Conservation (phyloP, 2,797 vertebrate genomes). For the Euphonia xanthogaster region DNA sequence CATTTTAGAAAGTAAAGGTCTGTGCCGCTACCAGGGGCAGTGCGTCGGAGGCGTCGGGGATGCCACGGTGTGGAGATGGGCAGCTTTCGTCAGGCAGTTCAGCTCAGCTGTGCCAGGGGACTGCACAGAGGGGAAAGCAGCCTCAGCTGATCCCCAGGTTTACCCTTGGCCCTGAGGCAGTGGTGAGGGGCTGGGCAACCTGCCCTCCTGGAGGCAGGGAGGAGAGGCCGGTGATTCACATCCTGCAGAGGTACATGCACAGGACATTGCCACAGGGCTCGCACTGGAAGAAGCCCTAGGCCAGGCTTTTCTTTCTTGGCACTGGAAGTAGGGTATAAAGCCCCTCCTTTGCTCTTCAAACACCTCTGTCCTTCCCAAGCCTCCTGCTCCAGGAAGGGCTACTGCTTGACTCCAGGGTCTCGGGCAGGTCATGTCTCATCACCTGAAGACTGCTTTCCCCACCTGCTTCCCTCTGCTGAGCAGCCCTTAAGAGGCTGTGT, state of each 20-base stretch:
- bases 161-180: slow-evolving; percentile 19
- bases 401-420: neutral
- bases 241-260: neutral
- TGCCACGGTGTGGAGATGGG: slow-evolving; percentile 22
- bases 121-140: slow-evolving; percentile 36
- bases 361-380: neutral
- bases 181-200: neutral
- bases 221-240: neutral
- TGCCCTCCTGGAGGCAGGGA: neutral
- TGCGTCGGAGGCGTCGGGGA: neutral
- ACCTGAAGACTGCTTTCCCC: slow-evolving; percentile 20
- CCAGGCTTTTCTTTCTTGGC: neutral
- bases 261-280: neutral
- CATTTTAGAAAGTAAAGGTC: slow-evolving; percentile 32
- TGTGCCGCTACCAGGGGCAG: slow-evolving; percentile 23
- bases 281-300: neutral
- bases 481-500: neutral
- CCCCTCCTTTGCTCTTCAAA: neutral
- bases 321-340: neutral
- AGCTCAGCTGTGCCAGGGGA: slow-evolving; percentile 44
- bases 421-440: neutral
- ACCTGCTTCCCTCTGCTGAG: neutral
- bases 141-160: neutral
- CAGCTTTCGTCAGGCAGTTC: slow-evolving; percentile 45
- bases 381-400: neutral